Conservation (phyloP, 2,113 vertebrate genomes). For the Prochilodus magdalenae region DNA sequence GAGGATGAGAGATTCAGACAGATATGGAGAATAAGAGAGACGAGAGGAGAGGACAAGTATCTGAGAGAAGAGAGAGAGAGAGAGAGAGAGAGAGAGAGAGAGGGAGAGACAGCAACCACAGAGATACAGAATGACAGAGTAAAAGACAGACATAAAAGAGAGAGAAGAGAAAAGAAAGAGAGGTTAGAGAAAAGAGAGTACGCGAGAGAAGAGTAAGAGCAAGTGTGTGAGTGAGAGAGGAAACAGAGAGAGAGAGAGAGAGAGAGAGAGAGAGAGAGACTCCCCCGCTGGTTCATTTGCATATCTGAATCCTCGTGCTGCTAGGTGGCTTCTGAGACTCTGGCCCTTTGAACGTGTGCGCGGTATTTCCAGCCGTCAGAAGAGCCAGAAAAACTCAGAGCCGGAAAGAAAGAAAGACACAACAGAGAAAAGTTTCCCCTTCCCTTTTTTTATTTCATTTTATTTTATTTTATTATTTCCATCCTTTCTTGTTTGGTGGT, state of each 20-base stretch:
- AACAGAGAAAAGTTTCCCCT: slow-evolving; percentile 58
- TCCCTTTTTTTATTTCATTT: slow-evolving; percentile 25
- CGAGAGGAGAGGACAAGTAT: too few species aligned
- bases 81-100: not conserved
- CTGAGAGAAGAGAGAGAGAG: too few species aligned
- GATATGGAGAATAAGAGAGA: slow-evolving; percentile 47
- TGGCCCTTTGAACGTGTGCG: slow-evolving; percentile 78
- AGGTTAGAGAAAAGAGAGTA: too few species aligned
- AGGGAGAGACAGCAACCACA: too few species aligned
- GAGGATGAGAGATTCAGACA: too few species aligned
- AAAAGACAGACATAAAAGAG: not conserved
- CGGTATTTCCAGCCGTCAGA: slow-evolving; percentile 77
- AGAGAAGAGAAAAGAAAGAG: not conserved
- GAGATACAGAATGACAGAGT: too few species aligned
- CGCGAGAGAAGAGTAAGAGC: slow-evolving; percentile 1
- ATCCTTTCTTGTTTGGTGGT: slow-evolving; percentile 50
- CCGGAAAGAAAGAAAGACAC: slow-evolving; percentile 58
- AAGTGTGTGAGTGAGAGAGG: too few species aligned
- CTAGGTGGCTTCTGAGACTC: slow-evolving; percentile 84
- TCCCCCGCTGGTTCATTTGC: slow-evolving; percentile 83
- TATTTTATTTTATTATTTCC: not conserved
- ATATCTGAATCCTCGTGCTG: slow-evolving; percentile 84
- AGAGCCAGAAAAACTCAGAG: slow-evolving; percentile 70
- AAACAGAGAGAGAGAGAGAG: slow-evolving; percentile 41
- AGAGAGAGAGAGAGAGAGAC: slow-evolving; percentile 60